phyloP scores from a whole-genome alignment of 1,140 invertebrate species.

The Mesaphorura yosii region DNA sequence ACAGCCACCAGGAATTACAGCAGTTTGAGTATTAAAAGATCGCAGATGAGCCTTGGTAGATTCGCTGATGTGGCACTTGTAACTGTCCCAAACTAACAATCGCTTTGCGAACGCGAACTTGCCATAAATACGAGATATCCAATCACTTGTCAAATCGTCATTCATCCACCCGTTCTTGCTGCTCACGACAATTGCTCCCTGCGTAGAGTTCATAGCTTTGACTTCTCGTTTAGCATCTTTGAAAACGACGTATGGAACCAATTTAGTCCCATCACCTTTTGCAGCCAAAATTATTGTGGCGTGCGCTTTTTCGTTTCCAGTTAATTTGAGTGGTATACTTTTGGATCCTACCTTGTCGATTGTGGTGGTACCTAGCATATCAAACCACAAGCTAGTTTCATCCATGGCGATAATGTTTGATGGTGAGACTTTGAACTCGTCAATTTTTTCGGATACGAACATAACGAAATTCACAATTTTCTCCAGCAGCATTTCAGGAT shows the following conservation, averaged over 20 bases:
- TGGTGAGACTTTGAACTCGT: background rate
- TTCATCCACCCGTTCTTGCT: conserved; percentile 31
- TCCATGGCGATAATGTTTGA: background rate
- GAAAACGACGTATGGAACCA: conserved; percentile 34
- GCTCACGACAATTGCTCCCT: conserved; percentile 19
- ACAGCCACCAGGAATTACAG: conserved; percentile 28
- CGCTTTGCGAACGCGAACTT: conserved; percentile 14
- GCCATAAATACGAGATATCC: conserved; percentile 25
- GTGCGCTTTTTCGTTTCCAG: conserved; percentile 31
- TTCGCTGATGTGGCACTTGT: conserved; percentile 22
- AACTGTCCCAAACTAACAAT: conserved; percentile 30
- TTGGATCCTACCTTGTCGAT: conserved; percentile 36
- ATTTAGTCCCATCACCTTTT: conserved; percentile 30
- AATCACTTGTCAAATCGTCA: conserved; percentile 25
- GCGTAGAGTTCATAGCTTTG: conserved; percentile 22
- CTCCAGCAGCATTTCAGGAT: background rate
- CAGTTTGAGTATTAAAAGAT: conserved; percentile 17
- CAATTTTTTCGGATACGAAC: background rate
- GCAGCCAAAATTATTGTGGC: conserved; percentile 32
- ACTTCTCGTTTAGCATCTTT: conserved; percentile 25
- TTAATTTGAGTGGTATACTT: conserved; percentile 23
- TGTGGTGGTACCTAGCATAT: conserved; percentile 1
- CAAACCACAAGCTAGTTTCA: background rate
- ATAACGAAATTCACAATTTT: background rate
- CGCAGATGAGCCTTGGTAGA: conserved; percentile 15